Base-by-base conservation (phyloP, 2,888 invertebrate species). In the Ichneumoninae sp. region DNA sequence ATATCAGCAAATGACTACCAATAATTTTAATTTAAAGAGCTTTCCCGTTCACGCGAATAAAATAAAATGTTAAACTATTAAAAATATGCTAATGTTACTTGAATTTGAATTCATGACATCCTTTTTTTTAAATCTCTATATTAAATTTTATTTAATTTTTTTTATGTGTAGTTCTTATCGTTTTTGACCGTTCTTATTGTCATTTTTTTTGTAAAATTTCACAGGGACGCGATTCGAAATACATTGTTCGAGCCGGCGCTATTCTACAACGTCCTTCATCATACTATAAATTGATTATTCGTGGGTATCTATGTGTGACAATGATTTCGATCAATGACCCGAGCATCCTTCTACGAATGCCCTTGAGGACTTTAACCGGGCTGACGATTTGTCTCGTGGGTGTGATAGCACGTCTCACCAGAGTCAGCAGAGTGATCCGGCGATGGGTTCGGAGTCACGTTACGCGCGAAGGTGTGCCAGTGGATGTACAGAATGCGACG, bases 341-440 rank as follows among this genome's bases (percentile, higher is more conserved):
- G 74, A 68, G 65, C 60, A 75, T 81, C 30, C 62, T 36, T 36
- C 30, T 52, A 7, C 26, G 74, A 57, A 84, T 79, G 50, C 47
- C 44, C 30, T 68, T 71, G 16, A 26, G 60, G 22, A 79, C 71
- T 81, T 50, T 10, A 54, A 84, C 57, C 52, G n/a, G 26, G 10
- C 40, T 54, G n/a, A 66, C 50, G 8, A 66, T 40, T 69, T 50
- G 84, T 82, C 84, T 79, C 82, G 62, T 52, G 76, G 82, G 79
- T 76, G 79, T 71, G 72, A 66, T 85, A 72, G 71, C 75, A 82
- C 82, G 82, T 79, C 66, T 79, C 68, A 71, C 66, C 76, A 66
- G 75, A 82, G 84, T 85, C 84, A 85, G 82, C 82, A 82, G 82
- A 72, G 70, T 72, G 84, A 82, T 85, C 74, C 84, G 76, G 47